Percentiles rank a stretch among this genome's conserved stretches.
These are phyloP conservation scores for Sorex araneus DNA, from an alignment of 2,113 vertebrate genomes.

Conservation along the genomic window DNA sequence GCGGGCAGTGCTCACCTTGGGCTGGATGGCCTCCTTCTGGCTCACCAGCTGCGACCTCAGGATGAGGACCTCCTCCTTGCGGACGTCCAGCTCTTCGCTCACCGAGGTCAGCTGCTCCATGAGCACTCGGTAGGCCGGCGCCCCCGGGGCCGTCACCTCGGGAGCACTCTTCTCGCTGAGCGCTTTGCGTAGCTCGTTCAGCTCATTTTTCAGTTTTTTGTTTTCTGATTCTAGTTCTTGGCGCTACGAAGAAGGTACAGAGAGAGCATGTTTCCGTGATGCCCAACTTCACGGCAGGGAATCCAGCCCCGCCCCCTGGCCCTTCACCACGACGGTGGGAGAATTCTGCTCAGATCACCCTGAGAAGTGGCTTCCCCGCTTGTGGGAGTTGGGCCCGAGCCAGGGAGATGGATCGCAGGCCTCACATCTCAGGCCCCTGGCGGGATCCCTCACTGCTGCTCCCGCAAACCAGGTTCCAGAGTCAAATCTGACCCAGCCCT, in stretches of 20 bases:
- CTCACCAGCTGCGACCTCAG: conserved; percentile 98
- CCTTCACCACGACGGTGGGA: neutral
- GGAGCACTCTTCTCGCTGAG: conserved; percentile 91
- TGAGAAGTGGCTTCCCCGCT: neutral
- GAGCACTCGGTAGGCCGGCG: conserved; percentile 95
- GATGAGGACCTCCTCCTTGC: conserved; percentile 98
- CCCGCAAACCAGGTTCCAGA: conserved; percentile 62
- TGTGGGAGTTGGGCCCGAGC: neutral
- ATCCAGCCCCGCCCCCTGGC: neutral
- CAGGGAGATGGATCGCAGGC: conserved; percentile 18
- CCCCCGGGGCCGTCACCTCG: conserved; percentile 92
- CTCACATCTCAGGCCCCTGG: neutral
- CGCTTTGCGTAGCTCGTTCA: conserved; percentile 95
- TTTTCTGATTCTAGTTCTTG: conserved; percentile 99
- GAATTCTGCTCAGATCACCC: conserved; percentile 27
- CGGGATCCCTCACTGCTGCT: neutral
- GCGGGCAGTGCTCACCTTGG: conserved; percentile 91
- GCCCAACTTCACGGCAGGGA: neutral
- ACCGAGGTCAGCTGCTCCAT: conserved; percentile 96
- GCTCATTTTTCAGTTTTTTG: conserved; percentile 97
- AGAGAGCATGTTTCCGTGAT: conserved; percentile 32
- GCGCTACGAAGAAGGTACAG: conserved; percentile 89
- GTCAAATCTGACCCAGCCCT: conserved; percentile 19
- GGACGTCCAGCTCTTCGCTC: conserved; percentile 97
- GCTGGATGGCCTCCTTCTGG: conserved; percentile 97